Percentiles rank a stretch among this genome's conserved stretches.
These are phyloP conservation scores for Theonella swinhoei DNA, from an alignment of 37 sponge, comb jelly and placozoan species.

Conservation along the genomic window DNA sequence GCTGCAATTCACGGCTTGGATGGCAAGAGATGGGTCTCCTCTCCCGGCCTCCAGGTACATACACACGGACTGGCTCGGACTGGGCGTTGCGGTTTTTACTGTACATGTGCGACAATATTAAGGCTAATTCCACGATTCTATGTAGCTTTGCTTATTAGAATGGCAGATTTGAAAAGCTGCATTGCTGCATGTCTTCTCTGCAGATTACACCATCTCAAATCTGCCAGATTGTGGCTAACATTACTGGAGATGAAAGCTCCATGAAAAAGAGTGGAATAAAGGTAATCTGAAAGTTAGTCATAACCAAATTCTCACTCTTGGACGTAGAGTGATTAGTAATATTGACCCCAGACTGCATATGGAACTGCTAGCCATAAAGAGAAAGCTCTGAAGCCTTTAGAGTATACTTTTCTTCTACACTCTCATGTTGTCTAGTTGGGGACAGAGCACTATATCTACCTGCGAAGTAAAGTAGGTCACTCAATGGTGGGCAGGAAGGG, in stretches of 20 bases:
- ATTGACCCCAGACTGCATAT: too few relatives aligned
- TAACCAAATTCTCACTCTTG: neutral
- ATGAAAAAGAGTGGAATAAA: slow-evolving; percentile 49
- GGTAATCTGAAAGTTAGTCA: slow-evolving; percentile 30
- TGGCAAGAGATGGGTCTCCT: slow-evolving; percentile 69
- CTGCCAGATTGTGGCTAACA: slow-evolving; percentile 41
- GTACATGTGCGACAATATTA: neutral
- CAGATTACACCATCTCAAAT: slow-evolving; percentile 66
- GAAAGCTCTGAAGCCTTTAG: too few relatives aligned
- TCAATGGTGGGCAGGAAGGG: slow-evolving; percentile 63
- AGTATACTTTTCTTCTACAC: too few relatives aligned
- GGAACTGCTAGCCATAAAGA: too few relatives aligned
- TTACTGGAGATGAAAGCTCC: slow-evolving; percentile 56
- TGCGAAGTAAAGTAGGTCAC: slow-evolving; percentile 31
- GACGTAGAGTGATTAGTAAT: too few relatives aligned
- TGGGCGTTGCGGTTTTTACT: neutral
- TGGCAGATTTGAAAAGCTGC: too few relatives aligned
- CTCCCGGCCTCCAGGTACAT: slow-evolving; percentile 55
- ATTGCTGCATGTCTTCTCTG: neutral
- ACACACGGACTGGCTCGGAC: too few relatives aligned
- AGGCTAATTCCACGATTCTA: too few relatives aligned
- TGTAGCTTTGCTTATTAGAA: too few relatives aligned
- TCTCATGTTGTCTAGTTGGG: neutral
- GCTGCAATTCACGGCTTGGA: slow-evolving; percentile 84
- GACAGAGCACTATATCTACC: slow-evolving; percentile 49